Base-by-base conservation (phyloP, 2,797 vertebrate genomes). In the Gobionotothen gibberifrons region DNA sequence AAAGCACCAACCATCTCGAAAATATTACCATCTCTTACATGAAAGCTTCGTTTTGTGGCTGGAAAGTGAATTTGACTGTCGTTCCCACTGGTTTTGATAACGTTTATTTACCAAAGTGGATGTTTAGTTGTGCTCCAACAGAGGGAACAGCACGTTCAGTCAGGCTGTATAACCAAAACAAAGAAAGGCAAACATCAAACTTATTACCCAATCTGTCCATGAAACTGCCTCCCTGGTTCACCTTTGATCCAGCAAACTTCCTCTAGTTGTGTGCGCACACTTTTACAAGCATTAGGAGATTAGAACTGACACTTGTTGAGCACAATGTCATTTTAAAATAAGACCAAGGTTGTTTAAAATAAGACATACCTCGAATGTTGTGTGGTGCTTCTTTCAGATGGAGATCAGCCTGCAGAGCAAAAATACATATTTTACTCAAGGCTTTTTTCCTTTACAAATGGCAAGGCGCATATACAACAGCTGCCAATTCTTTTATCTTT, bases 331-430 rank as follows among this genome's bases (percentile, higher is more conserved):
- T 36, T 46, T 16, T 16, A 46, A 46, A 46, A 13, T 44, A 44
- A 44, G 43, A 7, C 43, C 43, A 13, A 44, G 14, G 5, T 44
- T 44, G 43, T 44, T 26, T 5, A 26, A 26, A 26, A 36, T 36
- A 36, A 36, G 32, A 36, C 32, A 36, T 6, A 9, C 32, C 32
- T 36, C 32, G 36, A 6, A 36, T 36, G 32, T 36, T 36, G 6
- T 36, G 32, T 36, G 32, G 8, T 36, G 32, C 32, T 36, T 36
- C 32, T 36, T 9, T 36, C 32, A 36, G 32, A 36, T 36, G 26
- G 26, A 36, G 6, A 36, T 36, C 32, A 36, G 32, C 32, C 32
- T 36, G 55, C 97, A 97, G 87, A 99, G 97, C 93, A 98, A 36
- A 26, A 26, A 26, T 5, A 26, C 1, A 26, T 26, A 26, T 26